Conservation (phyloP, 1,140 invertebrate genomes). For the Aricia agestis region DNA sequence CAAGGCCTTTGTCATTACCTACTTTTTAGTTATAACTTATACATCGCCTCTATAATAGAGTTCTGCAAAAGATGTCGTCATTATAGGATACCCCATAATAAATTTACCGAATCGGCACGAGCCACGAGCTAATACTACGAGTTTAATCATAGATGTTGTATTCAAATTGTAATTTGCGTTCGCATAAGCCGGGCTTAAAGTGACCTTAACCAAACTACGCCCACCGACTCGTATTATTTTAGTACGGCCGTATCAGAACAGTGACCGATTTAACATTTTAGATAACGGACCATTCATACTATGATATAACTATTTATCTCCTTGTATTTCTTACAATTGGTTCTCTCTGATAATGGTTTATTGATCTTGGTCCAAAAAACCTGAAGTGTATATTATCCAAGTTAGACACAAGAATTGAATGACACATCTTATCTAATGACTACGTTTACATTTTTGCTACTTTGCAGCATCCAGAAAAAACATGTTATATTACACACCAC, state of each 20-base stretch:
- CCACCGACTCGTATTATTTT: background rate
- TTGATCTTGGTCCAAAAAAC: background rate
- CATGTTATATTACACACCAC: background rate
- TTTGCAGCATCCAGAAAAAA: background rate
- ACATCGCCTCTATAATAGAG: no score
- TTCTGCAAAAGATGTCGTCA: background rate
- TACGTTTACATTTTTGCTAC: no score
- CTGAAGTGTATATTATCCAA: no score
- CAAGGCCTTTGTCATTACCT: no score
- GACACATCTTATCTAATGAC: no score
- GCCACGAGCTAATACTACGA: background rate
- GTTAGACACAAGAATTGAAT: no score
- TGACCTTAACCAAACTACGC: slow-evolving; percentile 1
- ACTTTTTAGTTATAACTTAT: no score
- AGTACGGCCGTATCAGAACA: background rate
- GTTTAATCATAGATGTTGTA: background rate
- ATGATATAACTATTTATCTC: background rate
- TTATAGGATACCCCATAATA: background rate
- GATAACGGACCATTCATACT: slow-evolving; percentile 1
- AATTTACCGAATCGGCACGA: background rate
- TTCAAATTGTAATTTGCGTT: slow-evolving; percentile 1
- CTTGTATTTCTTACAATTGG: background rate
- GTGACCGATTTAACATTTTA: slow-evolving; percentile 6
- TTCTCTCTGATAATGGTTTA: background rate
- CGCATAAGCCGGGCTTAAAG: background rate